phyloP scores from a whole-genome alignment of 1,140 invertebrate species.

The Dendroctonus ponderosae region DNA sequence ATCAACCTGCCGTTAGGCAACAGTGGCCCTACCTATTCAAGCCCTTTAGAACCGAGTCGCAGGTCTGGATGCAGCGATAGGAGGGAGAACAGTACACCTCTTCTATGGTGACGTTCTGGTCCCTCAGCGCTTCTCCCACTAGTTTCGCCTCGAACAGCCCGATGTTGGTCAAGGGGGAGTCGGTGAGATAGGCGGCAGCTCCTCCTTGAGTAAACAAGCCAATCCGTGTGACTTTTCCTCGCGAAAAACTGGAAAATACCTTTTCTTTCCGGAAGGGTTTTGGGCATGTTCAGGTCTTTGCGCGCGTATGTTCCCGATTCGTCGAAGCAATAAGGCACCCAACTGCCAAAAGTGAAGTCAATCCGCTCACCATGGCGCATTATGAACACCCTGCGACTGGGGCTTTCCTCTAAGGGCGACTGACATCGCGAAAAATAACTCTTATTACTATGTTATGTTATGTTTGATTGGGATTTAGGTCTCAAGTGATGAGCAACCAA shows the following conservation, averaged over 20 bases:
- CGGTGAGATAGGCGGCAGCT: slow-evolving; percentile 70
- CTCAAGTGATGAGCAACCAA: no score
- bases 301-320: slow-evolving; percentile 72
- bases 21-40: slow-evolving; percentile 31
- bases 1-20: not conserved
- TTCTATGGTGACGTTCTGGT: slow-evolving; percentile 64
- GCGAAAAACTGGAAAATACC: slow-evolving; percentile 32
- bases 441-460: no score
- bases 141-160: slow-evolving; percentile 70
- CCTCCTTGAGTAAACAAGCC: slow-evolving; percentile 42
- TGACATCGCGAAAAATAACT: slow-evolving; percentile 2
- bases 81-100: slow-evolving; percentile 84
- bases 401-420: slow-evolving; percentile 25
- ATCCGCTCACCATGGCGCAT: slow-evolving; percentile 86
- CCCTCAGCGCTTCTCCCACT: slow-evolving; percentile 74
- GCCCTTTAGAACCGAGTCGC: slow-evolving; percentile 67
- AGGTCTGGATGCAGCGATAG: slow-evolving; percentile 88
- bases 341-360: slow-evolving; percentile 87
- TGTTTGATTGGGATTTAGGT: no score
- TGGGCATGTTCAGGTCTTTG: slow-evolving; percentile 89
- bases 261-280: slow-evolving; percentile 62
- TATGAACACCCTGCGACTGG: slow-evolving; percentile 65
- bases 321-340: slow-evolving; percentile 87
- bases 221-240: not conserved
- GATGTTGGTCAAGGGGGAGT: slow-evolving; percentile 85